Base-by-base conservation (phyloP, 2,113 vertebrate genomes). In the Hippopotamus amphibius region DNA sequence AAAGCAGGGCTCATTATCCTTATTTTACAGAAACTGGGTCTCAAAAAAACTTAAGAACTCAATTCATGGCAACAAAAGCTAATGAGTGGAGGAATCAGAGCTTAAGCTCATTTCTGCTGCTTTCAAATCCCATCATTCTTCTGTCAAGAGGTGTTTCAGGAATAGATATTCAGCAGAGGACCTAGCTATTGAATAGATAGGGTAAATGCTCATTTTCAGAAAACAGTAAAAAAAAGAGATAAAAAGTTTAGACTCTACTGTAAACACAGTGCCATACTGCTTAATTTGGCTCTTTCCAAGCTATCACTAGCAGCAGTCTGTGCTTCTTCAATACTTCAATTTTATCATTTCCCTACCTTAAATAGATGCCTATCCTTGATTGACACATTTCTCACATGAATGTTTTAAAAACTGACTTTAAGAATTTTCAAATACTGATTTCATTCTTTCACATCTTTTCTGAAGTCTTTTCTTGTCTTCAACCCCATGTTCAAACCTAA, bases 381-480 rank as follows among this genome's bases (percentile, higher is more conserved):
- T 97, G 95, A 97, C 90, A 96, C 90, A 90, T 97, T 95, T 92
- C 84, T 96, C 61, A 87, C 50, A 84, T 59, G 87, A 95, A 90
- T 7, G 3, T 55, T 96, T 97, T 46, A 80, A 9, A 98, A 97
- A 84, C 61, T 93, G 68, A 93, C 57, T 68, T 92, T 77, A 96
- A 95, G 68, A 95, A 92, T 96, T 96, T 98, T 95, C 96, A 97
- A 95, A 98, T 79, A 96, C 19, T 91, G 86, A 80, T 93, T 96
- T 86, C 43, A 90, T 92, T 82, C 61, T 92, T 96, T 96, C 92
- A 96, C 50, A 90, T 74, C 87, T 95, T 82, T 95, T 93, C 30
- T 84, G 88, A 97, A 26, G 17, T 96, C 50, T 94, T 92, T n/a
- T 95, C 90, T 94, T 95, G 55, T 61, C n/a, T 91, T 96, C n/a